Evolutionary conservation across 2,797 vertebrate species (phyloP).

Genomic region (Coregonus suidteri): DNA sequence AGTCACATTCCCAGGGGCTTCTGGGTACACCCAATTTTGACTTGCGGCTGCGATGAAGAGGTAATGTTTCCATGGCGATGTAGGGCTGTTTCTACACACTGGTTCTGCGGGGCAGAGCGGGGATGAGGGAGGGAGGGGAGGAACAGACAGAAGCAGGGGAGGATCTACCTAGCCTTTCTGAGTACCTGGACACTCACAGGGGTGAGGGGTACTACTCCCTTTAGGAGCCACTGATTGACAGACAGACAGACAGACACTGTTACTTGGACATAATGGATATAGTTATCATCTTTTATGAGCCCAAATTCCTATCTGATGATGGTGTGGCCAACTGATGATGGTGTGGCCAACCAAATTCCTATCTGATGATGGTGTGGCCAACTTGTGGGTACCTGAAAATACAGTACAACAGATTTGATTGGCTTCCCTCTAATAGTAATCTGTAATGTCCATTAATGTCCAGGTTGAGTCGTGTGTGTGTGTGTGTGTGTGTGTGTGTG

Average conservation of each 20-base stretch:
- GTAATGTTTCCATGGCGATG: constrained; percentile 73
- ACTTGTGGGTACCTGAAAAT: no score
- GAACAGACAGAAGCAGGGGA: constrained; percentile 32
- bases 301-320: no score
- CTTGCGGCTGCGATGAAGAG: constrained; percentile 75
- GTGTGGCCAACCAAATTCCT: no score
- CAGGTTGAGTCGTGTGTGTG: constrained; percentile 47
- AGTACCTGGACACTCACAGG: constrained; percentile 1
- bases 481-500: constrained; percentile 6
- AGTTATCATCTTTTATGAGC: background rate
- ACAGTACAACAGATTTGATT: background rate
- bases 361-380: no score
- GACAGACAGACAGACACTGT: constrained; percentile 37
- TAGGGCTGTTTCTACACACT: constrained; percentile 56
- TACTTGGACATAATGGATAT: background rate
- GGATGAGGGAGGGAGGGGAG: background rate
- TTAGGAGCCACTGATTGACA: constrained; percentile 19
- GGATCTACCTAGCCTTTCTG: constrained; percentile 14
- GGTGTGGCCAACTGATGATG: no score
- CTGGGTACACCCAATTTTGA: constrained; percentile 74
- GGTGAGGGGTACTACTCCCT: background rate
- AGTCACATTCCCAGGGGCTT: constrained; percentile 71
- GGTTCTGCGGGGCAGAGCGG: constrained; percentile 16
- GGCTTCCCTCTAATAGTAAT: background rate
- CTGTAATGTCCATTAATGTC: constrained; percentile 18